Evolutionary conservation across 92 coral and sea anemone genomes (phyloP).

Genomic region (Pocillopora grandis): DNA sequence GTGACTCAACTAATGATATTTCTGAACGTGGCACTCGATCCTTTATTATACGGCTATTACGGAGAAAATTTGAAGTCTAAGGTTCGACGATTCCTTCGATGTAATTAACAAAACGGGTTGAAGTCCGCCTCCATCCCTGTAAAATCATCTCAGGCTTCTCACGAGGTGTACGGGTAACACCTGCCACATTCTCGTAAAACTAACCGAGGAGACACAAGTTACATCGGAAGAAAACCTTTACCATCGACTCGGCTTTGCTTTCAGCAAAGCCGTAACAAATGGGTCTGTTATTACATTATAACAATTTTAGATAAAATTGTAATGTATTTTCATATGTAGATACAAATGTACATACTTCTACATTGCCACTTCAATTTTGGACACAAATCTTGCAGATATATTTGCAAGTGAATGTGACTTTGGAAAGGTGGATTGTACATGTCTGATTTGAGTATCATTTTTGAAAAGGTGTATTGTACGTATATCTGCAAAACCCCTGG

Average conservation of each 20-base stretch:
- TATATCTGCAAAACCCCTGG: too few species aligned
- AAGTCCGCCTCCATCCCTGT: not conserved
- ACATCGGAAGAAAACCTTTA: not conserved
- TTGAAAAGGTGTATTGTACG: too few species aligned
- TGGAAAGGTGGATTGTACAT: too few species aligned
- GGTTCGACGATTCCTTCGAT: not conserved
- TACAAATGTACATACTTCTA: too few species aligned
- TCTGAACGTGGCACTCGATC: constrained; percentile 33
- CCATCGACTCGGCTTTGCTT: not conserved
- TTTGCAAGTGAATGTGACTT: too few species aligned
- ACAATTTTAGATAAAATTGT: too few species aligned
- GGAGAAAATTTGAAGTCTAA: constrained; percentile 6
- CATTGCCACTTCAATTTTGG: too few species aligned
- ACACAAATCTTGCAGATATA: too few species aligned
- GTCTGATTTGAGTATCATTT: too few species aligned
- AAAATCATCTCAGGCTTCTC: not conserved
- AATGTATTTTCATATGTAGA: too few species aligned
- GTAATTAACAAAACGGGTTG: not conserved
- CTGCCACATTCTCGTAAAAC: not conserved
- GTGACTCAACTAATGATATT: constrained; percentile 41
- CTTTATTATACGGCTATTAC: constrained; percentile 2
- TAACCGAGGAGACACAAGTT: not conserved
- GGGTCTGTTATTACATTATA: too few species aligned
- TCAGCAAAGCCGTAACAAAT: not conserved
- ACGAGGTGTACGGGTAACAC: not conserved